Conservation (phyloP, 2,113 vertebrate genomes). For the Alligator sinensis region DNA sequence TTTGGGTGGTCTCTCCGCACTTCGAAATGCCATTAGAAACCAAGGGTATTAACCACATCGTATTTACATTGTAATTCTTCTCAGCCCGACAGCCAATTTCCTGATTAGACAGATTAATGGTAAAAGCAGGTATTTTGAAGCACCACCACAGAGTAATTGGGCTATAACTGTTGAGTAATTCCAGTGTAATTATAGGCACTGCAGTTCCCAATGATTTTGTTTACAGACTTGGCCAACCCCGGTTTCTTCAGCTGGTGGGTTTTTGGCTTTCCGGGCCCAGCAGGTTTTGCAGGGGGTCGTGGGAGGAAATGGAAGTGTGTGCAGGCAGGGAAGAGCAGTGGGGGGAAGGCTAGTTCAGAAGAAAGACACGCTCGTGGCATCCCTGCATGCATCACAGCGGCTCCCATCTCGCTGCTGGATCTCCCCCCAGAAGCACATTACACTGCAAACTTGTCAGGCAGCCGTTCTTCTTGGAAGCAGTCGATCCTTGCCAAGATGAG, state of each 20-base stretch:
- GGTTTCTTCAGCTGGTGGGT: background rate
- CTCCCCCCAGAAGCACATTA: background rate
- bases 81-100: background rate
- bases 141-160: background rate
- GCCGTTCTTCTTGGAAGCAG: background rate
- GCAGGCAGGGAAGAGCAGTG: background rate
- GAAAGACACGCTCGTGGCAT: background rate
- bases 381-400: background rate
- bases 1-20: background rate
- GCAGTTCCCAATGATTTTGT: background rate
- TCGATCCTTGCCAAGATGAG: background rate
- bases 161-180: background rate
- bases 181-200: background rate
- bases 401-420: too few species aligned
- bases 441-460: background rate
- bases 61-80: background rate
- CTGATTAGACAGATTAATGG: background rate
- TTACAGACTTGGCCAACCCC: background rate
- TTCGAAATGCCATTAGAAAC: background rate
- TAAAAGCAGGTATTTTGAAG: background rate
- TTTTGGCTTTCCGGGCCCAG: background rate
- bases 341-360: fast-evolving
- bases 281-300: background rate
- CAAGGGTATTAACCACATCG: background rate
- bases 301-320: background rate